These are phyloP conservation scores for Aramus guarauna DNA, from an alignment of 2,113 vertebrate genomes.

Conservation along the genomic window DNA sequence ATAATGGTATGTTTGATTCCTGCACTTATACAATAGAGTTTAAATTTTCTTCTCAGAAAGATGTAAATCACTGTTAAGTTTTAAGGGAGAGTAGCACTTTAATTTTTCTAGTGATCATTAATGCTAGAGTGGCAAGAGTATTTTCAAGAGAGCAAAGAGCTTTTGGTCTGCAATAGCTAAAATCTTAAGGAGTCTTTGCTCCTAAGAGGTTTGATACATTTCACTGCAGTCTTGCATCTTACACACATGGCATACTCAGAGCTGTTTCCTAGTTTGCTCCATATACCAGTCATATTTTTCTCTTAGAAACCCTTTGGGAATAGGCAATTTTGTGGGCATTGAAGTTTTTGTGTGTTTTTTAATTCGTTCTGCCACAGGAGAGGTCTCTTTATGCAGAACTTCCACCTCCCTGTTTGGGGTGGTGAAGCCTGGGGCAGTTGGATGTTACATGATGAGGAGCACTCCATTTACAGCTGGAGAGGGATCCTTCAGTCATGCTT, in stretches of 20 bases:
- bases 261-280: background rate
- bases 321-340: background rate
- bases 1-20: background rate
- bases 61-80: background rate
- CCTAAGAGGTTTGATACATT: background rate
- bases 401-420: background rate
- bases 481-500: accelerated
- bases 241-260: background rate
- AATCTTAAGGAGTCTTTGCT: background rate
- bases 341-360: background rate
- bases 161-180: background rate
- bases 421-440: background rate
- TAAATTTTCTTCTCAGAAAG: background rate
- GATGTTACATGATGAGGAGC: background rate
- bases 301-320: background rate
- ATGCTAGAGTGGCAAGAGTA: background rate
- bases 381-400: background rate
- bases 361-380: background rate
- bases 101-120: slow-evolving; percentile 6
- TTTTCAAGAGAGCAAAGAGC: slow-evolving; percentile 14
- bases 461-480: background rate
- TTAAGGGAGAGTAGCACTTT: background rate
- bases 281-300: background rate
- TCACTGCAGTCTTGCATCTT: background rate
- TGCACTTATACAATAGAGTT: background rate